Percentiles rank a stretch among this genome's conserved stretches.
These are phyloP conservation scores for Macrobrachium nipponense DNA, from an alignment of 1,140 invertebrate genomes.

Conservation along the genomic window DNA sequence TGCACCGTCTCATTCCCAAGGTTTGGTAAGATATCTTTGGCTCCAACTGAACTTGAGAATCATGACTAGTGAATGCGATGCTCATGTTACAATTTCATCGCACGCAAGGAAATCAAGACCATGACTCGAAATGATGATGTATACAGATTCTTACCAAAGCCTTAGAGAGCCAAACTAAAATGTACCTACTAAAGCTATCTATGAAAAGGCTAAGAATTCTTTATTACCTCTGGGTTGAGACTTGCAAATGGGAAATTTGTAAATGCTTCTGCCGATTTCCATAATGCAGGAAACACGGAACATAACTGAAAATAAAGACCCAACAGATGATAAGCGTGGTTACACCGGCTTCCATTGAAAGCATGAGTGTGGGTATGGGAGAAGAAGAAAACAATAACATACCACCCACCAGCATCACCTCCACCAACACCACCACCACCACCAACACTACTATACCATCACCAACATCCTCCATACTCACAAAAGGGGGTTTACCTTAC, in stretches of 20 bases:
- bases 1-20: constrained; percentile 13
- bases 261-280: constrained; percentile 65
- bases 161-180: constrained; percentile 49
- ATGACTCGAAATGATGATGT: not conserved
- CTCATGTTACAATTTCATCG: not conserved
- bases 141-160: constrained; percentile 36
- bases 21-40: constrained; percentile 47
- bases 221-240: constrained; percentile 64
- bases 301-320: constrained; percentile 64
- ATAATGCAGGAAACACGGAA: constrained; percentile 65
- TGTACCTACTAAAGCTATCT: constrained; percentile 57
- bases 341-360: constrained; percentile 13
- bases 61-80: too few species aligned
- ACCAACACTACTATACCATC: not conserved
- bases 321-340: constrained; percentile 53
- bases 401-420: not conserved
- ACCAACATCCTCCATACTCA: not conserved
- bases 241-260: constrained; percentile 65
- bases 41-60: too few species aligned
- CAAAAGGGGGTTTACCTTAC: constrained; percentile 25
- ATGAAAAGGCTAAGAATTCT: constrained; percentile 44
- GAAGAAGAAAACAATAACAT: not conserved
- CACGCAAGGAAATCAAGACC: not conserved
- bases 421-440: constrained; percentile 11
- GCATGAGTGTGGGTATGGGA: constrained; percentile 6